Evolutionary conservation across 2,888 invertebrate species (phyloP), one percentile per base, ranked within the genome.

Genomic region (Drosophila lacicola): DNA sequence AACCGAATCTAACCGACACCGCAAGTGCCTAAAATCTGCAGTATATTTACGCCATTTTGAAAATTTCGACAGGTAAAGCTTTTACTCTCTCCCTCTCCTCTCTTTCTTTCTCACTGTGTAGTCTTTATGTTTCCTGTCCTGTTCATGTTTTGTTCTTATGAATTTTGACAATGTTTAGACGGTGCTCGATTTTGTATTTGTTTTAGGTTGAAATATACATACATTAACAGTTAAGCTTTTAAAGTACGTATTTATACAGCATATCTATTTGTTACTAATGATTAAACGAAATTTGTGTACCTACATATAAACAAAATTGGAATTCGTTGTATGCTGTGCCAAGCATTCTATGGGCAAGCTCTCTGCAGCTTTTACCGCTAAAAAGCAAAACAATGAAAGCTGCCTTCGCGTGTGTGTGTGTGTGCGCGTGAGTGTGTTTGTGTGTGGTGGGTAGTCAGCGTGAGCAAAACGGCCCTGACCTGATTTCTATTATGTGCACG

Each of bases 401-500:
- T 71, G 57, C 21, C 10, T 39, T 17, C 21, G 34, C 14, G 44
- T 42, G 42, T 56, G 37, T 57, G 14, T 61, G 47, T 55, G 19
- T 46, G 42, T 25, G 21, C 9, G 36, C 57, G 54, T 54, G 57
- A 44, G 57, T 54, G 49, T 55, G 17, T 46, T 39, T 25, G 17
- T 10, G 36, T 61, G 54, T 54, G 57, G 56, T 41, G 80, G 57
- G 70, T 50, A 77, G 70, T 50, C 76, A 81, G 80, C 85, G 89
- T 84, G 91, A 91, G 91, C 91, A 90, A 90, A 91, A 89, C 90
- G 92, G 88, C 92, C 92, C 88, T 92, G 92, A 92, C 92, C 92
- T 91, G 91, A 77, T 89, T 91, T 82, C 66, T 64, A 69, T 78
- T 76, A 70, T 66, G 67, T 78, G 74, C 77, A 87, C 75, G 85